Percentiles rank a stretch among this genome's conserved stretches.
phyloP scores from a whole-genome alignment of 2,888 invertebrate genomes.

The Epistrophella euchroma region DNA sequence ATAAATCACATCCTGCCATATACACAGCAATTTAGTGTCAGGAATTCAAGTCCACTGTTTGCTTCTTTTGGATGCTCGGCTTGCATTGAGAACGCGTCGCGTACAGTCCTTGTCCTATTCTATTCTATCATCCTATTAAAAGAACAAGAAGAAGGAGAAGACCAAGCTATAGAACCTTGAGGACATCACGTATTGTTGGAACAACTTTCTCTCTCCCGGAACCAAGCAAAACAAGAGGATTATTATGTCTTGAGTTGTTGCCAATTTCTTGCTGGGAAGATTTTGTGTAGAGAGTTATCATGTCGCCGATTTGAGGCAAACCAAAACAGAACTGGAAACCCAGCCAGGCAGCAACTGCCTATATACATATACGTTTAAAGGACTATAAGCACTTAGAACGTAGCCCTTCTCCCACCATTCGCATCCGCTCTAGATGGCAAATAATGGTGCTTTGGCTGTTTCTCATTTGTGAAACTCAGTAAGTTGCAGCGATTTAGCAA shows the following conservation, averaged over 20 bases:
- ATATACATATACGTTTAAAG: not conserved
- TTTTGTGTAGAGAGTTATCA: constrained; percentile 71
- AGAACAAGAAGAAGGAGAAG: constrained; percentile 1
- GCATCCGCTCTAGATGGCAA: constrained; percentile 4
- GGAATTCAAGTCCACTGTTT: constrained; percentile 67
- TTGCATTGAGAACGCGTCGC: constrained; percentile 60
- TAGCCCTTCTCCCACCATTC: not conserved
- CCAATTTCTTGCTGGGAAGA: constrained; percentile 75
- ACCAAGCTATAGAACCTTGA: constrained; percentile 38
- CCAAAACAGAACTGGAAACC: constrained; percentile 61
- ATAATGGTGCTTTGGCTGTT: constrained; percentile 46
- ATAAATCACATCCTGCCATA: constrained; percentile 75
- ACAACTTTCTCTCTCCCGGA: constrained; percentile 54
- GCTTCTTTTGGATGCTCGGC: constrained; percentile 55
- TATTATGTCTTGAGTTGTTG: constrained; percentile 78
- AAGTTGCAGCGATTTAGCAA: constrained; percentile 73
- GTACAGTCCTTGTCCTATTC: constrained; percentile 30
- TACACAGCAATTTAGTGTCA: constrained; percentile 73
- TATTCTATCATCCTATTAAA: constrained; percentile 24
- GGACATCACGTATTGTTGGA: constrained; percentile 75
- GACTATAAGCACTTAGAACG: constrained; percentile 11
- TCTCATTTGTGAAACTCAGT: constrained; percentile 67
- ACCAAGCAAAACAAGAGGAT: constrained; percentile 76
- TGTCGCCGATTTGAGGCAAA: constrained; percentile 75
- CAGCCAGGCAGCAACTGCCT: constrained; percentile 46